Evolutionary conservation across 1,140 invertebrate genomes (phyloP).

Genomic region (Pemphigus obesinymphae): DNA sequence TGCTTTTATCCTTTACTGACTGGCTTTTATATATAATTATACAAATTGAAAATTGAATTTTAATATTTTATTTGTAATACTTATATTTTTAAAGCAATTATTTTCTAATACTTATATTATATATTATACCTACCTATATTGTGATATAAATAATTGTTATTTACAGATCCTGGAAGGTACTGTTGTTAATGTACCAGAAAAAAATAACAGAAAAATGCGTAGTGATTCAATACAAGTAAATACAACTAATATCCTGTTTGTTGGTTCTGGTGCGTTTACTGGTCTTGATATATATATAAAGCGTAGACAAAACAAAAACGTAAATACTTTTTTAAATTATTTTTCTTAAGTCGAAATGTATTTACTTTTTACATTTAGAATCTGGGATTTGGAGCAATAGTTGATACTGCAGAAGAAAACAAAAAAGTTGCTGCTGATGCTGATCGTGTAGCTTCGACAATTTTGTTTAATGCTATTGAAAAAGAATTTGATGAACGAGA

Average conservation of each 20-base stretch:
- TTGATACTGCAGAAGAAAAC: conserved; percentile 69
- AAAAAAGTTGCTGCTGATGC: conserved; percentile 74
- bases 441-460: conserved; percentile 58
- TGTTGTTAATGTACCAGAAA: conserved; percentile 94
- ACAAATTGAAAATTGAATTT: too few relatives aligned
- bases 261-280: conserved; percentile 97
- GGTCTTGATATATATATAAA: conserved; percentile 91
- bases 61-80: too few relatives aligned
- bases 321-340: too few relatives aligned
- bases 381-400: conserved; percentile 82
- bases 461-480: conserved; percentile 52
- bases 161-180: conserved; percentile 95
- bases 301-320: conserved; percentile 89
- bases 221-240: conserved; percentile 96
- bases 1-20: too few relatives aligned
- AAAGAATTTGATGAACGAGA: conserved; percentile 77
- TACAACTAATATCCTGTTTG: conserved; percentile 98
- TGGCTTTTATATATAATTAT: too few relatives aligned
- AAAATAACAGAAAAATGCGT: conserved; percentile 84
- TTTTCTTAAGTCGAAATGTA: too few relatives aligned
- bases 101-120: too few relatives aligned
- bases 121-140: too few relatives aligned
- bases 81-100: too few relatives aligned
- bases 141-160: background rate
- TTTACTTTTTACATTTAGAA: too few relatives aligned